phyloP scores from a whole-genome alignment of 1,140 invertebrate species.

The Drosophila murphyi region DNA sequence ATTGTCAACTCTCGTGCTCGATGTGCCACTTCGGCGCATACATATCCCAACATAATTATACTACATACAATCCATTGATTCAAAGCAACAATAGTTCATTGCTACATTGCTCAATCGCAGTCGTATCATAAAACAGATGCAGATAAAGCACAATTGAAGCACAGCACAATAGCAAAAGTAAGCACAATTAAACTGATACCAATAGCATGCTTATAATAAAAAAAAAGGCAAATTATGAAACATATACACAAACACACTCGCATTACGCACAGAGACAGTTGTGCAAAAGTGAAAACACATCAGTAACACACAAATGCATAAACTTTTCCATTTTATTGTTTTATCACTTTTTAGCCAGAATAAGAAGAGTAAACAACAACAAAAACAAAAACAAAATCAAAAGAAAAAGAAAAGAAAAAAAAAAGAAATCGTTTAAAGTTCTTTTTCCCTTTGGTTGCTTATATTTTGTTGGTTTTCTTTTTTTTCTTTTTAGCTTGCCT shows the following conservation, averaged over 20 bases:
- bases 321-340: slow-evolving; percentile 57
- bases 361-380: slow-evolving; percentile 36
- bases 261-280: slow-evolving; percentile 30
- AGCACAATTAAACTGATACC: slow-evolving; percentile 37
- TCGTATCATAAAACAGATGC: background rate
- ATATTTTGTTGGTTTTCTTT: background rate
- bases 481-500: slow-evolving; percentile 23
- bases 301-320: slow-evolving; percentile 57
- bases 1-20: slow-evolving; percentile 3
- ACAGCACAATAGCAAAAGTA: slow-evolving; percentile 5
- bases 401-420: slow-evolving; percentile 18
- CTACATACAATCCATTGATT: no score
- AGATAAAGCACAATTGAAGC: slow-evolving; percentile 16
- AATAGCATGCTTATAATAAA: slow-evolving; percentile 57
- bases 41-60: no score
- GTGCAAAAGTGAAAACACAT: slow-evolving; percentile 26
- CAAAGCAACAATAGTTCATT: background rate
- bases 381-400: slow-evolving; percentile 12
- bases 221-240: slow-evolving; percentile 42
- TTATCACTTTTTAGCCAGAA: slow-evolving; percentile 55
- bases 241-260: slow-evolving; percentile 28
- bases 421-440: slow-evolving; percentile 46
- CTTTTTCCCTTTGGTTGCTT: background rate
- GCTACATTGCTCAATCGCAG: slow-evolving; percentile 8
- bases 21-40: slow-evolving; percentile 1